Percentiles rank a stretch among this genome's conserved stretches.
Conservation (phyloP, 2,888 invertebrate genomes). For the Trachelus iudaicus region DNA sequence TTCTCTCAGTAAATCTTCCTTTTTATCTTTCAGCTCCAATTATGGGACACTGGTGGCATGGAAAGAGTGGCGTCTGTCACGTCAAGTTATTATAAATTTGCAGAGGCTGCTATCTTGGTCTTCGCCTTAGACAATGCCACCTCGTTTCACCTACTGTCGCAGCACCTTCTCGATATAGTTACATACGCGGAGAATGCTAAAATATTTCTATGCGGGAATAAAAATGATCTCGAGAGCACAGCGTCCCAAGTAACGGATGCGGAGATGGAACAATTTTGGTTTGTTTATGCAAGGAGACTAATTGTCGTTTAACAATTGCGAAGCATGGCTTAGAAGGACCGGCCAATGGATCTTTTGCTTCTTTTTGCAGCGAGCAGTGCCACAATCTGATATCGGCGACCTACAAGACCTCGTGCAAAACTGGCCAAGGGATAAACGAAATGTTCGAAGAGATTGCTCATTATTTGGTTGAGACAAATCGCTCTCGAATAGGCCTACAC, state of each 20-base stretch:
- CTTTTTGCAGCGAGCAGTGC: conserved; percentile 81
- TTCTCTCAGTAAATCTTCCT: neutral
- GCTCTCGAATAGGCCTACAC: conserved; percentile 85
- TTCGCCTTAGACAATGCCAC: conserved; percentile 92
- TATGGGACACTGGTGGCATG: conserved; percentile 98
- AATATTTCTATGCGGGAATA: conserved; percentile 94
- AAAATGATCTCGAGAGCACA: conserved; percentile 81
- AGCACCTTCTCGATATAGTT: conserved; percentile 92
- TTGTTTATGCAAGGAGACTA: no score
- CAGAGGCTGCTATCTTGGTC: conserved; percentile 92
- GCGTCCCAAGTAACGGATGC: conserved; percentile 85
- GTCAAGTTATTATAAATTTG: conserved; percentile 95
- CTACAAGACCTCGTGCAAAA: conserved; percentile 91
- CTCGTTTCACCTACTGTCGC: conserved; percentile 91
- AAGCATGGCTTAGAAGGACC: no score
- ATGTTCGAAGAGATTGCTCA: conserved; percentile 92
- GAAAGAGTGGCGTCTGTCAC: conserved; percentile 95
- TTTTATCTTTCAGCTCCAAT: conserved; percentile 76
- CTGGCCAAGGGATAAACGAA: conserved; percentile 86
- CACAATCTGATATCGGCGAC: conserved; percentile 89
- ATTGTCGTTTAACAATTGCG: neutral
- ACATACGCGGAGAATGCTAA: conserved; percentile 95
- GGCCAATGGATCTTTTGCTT: no score
- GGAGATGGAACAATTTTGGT: conserved; percentile 91
- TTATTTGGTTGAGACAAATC: conserved; percentile 81